Evolutionary conservation across 92 coral and sea anemone genomes (phyloP), one percentile per base, ranked within the genome.

Genomic region (Metridium senile): DNA sequence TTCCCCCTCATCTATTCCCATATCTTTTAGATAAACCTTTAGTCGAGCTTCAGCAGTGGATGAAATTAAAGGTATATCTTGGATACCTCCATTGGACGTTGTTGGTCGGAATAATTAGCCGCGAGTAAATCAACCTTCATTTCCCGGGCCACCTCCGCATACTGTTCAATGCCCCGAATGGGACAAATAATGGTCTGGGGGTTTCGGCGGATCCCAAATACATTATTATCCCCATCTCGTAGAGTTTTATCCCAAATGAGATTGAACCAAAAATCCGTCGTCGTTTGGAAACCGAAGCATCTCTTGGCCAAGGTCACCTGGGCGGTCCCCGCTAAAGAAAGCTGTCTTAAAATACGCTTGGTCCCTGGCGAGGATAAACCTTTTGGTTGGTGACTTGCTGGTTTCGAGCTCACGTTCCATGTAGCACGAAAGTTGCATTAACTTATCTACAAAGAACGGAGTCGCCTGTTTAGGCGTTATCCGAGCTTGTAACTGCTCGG

Each of bases 381-480:
- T 25, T 18, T 52, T 69, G 27, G 49, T n/a, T 6, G 67, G 66
- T 29, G 62, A 29, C 35, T 68, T 49, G 43, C n/a, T 9, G 56
- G 71, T 45, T 16, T 45, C 9, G 7, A 45, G 16, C 16, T 79
- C 0, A 67, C 54, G 46, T 77, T 74, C 39, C 65, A 39, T 39
- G 49, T 39, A 13, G 8, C 13, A 13, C 6, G 49, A 6, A 4
- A 78, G 68, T 52, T 78, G 69, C 21, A 62, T 66, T 23, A 75
- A 3, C 51, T 57, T 8, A 57, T 39, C 74, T 9, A 65, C 32
- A 20, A 54, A 54, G 16, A 54, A 9, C 13, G 91, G 91, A n/a
- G 82, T 83, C 21, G 88, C 88, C 66, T 79, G 92, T 69, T 83
- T 83, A 1, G 86, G 86, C 19, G 83, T 83, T 33, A 88, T 65